Percentiles rank a stretch among this genome's conserved stretches.
Evolutionary conservation across 2,888 invertebrate species (phyloP).

Genomic region (Tetragonisca angustula): DNA sequence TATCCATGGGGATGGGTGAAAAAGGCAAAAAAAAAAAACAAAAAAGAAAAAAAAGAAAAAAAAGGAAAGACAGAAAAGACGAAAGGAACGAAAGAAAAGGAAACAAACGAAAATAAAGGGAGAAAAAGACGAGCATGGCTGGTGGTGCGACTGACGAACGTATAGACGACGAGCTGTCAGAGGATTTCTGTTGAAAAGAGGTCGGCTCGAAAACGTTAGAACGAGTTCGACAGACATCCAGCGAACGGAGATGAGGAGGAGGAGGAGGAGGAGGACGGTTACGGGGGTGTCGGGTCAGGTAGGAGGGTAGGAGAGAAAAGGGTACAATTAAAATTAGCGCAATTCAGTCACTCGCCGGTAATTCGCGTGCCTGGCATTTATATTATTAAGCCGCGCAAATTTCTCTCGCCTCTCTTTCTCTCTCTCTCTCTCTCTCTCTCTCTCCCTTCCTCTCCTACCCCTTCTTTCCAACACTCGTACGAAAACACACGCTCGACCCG

Average conservation of each 20-base stretch:
- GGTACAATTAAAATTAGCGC: constrained; percentile 82
- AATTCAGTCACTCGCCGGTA: constrained; percentile 80
- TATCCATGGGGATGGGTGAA: too few relatives aligned
- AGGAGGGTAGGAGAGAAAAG: constrained; percentile 63
- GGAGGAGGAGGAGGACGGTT: not conserved
- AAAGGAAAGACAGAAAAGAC: constrained; percentile 52
- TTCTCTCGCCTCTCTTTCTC: constrained; percentile 66
- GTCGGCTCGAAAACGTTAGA: constrained; percentile 13
- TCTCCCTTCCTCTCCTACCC: too few relatives aligned
- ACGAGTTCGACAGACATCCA: constrained; percentile 68
- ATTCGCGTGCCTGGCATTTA: constrained; percentile 81
- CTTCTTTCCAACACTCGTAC: constrained; percentile 1
- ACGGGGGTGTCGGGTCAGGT: constrained; percentile 33
- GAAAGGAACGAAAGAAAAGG: constrained; percentile 5
- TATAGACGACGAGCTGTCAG: not conserved
- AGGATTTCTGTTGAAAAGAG: constrained; percentile 26
- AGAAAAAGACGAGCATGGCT: not conserved
- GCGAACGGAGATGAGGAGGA: constrained; percentile 13
- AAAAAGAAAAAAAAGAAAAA: not conserved
- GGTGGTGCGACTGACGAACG: constrained; percentile 1
- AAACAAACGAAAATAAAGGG: not conserved
- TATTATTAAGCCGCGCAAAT: constrained; percentile 81
- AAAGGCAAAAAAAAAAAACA: constrained; percentile 21
- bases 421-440: not conserved
- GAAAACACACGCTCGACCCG: constrained; percentile 24